phyloP scores from a whole-genome alignment of 2,113 vertebrate genomes.

The Nothoprocta pentlandii region DNA sequence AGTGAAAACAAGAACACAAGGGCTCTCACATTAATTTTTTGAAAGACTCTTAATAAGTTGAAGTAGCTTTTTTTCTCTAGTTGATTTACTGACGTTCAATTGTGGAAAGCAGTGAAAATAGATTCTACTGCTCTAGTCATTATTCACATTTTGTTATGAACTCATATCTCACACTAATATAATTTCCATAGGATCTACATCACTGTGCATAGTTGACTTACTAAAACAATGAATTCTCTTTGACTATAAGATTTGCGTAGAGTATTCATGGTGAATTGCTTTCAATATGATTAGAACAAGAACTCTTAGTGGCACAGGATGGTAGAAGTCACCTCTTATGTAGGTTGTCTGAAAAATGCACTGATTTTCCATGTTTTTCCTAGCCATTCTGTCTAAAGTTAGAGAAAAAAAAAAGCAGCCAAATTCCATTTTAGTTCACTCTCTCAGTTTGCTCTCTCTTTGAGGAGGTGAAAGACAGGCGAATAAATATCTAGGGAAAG shows the following conservation, averaged over 20 bases:
- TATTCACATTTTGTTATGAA: not conserved
- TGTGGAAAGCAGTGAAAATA: not conserved
- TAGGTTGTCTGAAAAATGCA: not conserved
- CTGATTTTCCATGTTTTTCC: slow-evolving; percentile 12
- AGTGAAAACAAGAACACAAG: not conserved
- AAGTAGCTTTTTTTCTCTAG: not conserved
- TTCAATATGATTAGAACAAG: slow-evolving; percentile 35
- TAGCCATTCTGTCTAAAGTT: not conserved
- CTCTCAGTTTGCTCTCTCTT: not conserved
- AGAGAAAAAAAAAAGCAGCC: not conserved
- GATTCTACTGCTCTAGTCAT: not conserved
- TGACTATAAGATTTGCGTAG: not conserved
- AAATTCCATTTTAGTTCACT: not conserved
- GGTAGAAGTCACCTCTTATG: not conserved
- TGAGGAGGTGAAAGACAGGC: not conserved
- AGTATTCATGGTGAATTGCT: slow-evolving; percentile 55
- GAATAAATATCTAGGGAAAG: not conserved
- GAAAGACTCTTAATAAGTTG: not conserved
- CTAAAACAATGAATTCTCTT: slow-evolving; percentile 31
- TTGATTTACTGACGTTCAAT: not conserved
- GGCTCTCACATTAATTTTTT: not conserved
- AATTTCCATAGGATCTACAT: not conserved
- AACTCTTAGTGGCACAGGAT: not conserved
- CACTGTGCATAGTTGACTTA: not conserved
- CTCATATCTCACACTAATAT: not conserved